Evolutionary conservation across 2,113 vertebrate species (phyloP), one percentile per base, ranked within the genome.

Genomic region (Corythornis madagascariensis): DNA sequence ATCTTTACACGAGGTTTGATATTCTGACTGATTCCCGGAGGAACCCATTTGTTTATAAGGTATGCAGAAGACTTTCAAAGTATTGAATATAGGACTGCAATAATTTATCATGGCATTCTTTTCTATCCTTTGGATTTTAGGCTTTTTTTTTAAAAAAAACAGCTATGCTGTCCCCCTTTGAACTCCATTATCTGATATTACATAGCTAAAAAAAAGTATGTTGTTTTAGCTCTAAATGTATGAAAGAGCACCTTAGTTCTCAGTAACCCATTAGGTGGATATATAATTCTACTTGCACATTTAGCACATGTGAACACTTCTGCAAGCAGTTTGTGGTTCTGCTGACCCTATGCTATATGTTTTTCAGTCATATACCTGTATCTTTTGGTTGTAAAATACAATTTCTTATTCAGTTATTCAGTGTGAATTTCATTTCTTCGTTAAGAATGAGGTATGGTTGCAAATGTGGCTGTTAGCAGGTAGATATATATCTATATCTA

Each of bases 41-140:
- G 94, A 99, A 99, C 93, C 99, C 99, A 4, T 99, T 99, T 94
- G 99, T 99, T 85, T 99, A 99, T 96, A 99, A 99, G 99, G 99
- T 99, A 93, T 96, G 97, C 84, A 15, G n/a, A 81, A 59, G 24
- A 45, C 71, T 71, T 85, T 83, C n/a, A 3, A 69, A 69, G 57
- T 60, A 59, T 77, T 35, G 79, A 38, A 40, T 60, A 13, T 70
- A 13, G 64, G 67, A 25, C 18, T 78, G 72, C n/a, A 33, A 3
- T 70, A 50, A 45, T 78, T 75, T 59, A 9, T 66, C 3, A 9
- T 31, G 12, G 48, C 29, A 16, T 8, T 88, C 28, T 75, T 55
- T 70, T 74, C 16, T 18, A 22, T 31, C 33, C 28, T 67, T 75
- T 94, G 43, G 8, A 52, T 53, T 80, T 78, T 13, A 38, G 24